A percentile compares a stretch with the other conserved stretches of the same genome.
Evolutionary conservation across 2,113 vertebrate genomes (phyloP).

Genomic region (Nettapus auritus): DNA sequence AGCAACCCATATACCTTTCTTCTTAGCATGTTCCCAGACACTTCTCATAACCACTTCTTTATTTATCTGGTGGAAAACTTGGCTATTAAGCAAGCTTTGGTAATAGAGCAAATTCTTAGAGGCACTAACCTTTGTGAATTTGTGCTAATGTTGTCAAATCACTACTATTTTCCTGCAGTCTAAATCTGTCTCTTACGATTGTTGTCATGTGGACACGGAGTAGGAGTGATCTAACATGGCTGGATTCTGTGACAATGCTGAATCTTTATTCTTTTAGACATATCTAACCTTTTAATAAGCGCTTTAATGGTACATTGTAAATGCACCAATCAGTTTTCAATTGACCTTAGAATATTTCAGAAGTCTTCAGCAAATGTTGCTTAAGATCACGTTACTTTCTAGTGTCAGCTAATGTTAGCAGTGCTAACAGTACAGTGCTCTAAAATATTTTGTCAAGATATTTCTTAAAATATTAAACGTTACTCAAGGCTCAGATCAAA

Average conservation of each 20-base stretch:
- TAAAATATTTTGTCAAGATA: conserved; percentile 7
- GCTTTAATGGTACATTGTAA: neutral
- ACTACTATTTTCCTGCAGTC: neutral
- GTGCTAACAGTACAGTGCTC: neutral
- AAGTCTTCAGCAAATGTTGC: neutral
- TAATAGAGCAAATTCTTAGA: neutral
- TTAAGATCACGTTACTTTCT: neutral
- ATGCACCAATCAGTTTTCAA: neutral
- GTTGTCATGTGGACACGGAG: neutral
- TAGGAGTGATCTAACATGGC: neutral
- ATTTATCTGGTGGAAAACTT: neutral
- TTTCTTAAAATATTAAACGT: conserved; percentile 44
- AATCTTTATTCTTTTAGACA: neutral
- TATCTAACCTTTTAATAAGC: neutral
- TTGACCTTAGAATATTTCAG: neutral
- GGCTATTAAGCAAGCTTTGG: neutral
- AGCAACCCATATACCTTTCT: neutral
- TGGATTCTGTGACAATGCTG: neutral
- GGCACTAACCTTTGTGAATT: neutral
- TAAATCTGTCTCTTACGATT: neutral
- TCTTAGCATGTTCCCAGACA: neutral
- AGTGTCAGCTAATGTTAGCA: neutral
- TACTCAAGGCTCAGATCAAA: neutral
- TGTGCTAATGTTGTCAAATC: neutral
- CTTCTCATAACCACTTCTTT: neutral